Evolutionary conservation across 2,888 invertebrate species (phyloP).

Genomic region (Cantharis flavilabris): DNA sequence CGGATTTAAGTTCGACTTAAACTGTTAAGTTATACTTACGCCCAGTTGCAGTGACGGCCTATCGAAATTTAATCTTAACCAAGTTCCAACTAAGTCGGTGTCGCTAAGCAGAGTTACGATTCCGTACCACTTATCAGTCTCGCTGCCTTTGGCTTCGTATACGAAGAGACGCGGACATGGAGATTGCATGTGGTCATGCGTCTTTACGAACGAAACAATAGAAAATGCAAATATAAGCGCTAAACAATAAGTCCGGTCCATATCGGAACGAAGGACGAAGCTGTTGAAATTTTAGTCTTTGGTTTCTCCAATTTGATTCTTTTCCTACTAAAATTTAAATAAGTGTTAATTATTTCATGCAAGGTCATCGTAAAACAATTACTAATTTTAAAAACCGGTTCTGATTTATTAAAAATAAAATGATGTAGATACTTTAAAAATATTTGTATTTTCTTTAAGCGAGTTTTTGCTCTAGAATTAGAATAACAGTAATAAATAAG

Average conservation of each 20-base stretch:
- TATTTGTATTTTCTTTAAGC: too few species aligned
- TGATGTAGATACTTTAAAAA: background rate
- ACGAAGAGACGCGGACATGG: conserved; percentile 66
- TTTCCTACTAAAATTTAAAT: background rate
- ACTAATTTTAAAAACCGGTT: background rate
- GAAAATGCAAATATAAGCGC: background rate
- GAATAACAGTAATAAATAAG: too few species aligned
- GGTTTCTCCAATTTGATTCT: background rate
- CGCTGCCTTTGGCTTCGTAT: conserved; percentile 59
- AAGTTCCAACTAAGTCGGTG: conserved; percentile 57
- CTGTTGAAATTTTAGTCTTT: background rate
- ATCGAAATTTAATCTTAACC: conserved; percentile 58
- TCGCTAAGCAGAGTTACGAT: conserved; percentile 61
- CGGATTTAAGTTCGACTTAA: too few species aligned
- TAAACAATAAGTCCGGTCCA: background rate
- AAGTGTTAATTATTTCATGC: background rate
- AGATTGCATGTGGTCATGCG: background rate
- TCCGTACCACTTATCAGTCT: conserved; percentile 66
- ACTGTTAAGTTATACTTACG: conserved; percentile 3
- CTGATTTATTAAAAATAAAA: background rate
- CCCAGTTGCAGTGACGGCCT: conserved; percentile 25
- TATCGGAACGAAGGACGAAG: background rate
- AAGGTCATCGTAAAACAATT: background rate
- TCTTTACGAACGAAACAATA: background rate
- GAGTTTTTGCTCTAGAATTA: too few species aligned